A percentile compares a stretch with the other conserved stretches of the same genome.
Conservation (phyloP, 1,140 invertebrate genomes). For the Drosophila bifasciata region DNA sequence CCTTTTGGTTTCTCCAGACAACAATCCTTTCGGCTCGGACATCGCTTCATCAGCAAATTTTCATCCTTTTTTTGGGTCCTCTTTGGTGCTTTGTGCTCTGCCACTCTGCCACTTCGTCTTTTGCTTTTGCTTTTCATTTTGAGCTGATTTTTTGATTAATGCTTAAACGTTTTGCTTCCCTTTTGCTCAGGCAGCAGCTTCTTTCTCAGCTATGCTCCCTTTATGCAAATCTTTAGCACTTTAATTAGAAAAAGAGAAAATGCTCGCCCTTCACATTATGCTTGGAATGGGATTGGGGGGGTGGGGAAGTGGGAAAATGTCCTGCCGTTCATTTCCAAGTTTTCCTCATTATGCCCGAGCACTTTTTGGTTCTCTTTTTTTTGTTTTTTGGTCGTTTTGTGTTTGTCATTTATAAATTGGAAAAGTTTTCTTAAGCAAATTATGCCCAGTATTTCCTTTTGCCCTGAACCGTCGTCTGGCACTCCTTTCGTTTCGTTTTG, state of each 20-base stretch:
- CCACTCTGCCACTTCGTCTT: neutral
- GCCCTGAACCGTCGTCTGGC: constrained; percentile 8
- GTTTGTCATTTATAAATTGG: constrained; percentile 83
- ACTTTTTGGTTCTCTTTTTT: constrained; percentile 33
- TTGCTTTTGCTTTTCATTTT: constrained; percentile 70
- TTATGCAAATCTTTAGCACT: constrained; percentile 78
- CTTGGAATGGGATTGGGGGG: neutral
- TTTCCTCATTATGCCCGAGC: constrained; percentile 61
- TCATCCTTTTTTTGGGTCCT: constrained; percentile 35
- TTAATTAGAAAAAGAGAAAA: constrained; percentile 65
- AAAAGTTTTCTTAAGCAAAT: constrained; percentile 83
- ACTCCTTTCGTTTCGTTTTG: constrained; percentile 34
- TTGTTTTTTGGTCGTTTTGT: constrained; percentile 51
- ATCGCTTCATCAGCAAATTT: constrained; percentile 48
- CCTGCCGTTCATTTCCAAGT: constrained; percentile 66
- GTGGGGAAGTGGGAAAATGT: constrained; percentile 18
- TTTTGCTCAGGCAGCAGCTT: constrained; percentile 14
- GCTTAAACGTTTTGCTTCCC: constrained; percentile 64
- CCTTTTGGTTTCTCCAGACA: neutral
- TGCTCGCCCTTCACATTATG: constrained; percentile 7
- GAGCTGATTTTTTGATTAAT: constrained; percentile 82
- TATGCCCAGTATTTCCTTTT: constrained; percentile 67
- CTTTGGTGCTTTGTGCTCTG: constrained; percentile 37
- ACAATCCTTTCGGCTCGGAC: constrained; percentile 65
- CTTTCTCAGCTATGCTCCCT: constrained; percentile 35